Base-by-base conservation (phyloP, 2,888 invertebrate species). In the Theretra japonica region DNA sequence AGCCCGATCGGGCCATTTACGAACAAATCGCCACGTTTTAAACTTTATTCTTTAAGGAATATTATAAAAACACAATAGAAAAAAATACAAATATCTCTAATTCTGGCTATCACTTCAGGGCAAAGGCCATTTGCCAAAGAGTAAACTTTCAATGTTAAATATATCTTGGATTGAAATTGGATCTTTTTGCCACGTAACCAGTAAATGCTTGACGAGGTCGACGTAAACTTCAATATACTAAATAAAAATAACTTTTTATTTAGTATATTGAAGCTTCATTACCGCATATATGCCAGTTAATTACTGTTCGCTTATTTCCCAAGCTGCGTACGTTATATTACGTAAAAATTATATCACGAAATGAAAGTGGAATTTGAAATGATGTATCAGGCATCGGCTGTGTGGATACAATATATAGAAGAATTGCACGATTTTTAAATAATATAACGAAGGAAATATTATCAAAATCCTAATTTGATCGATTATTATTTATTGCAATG, bases 341-440 rank as follows among this genome's bases (percentile, higher is more conserved):
- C 70, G 59, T 73, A 73, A 74, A 73, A 73, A 75, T 74, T 76
- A 76, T 75, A 73, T 72, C 69, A 75, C 68, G 58, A 73, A 73
- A 73, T 68, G 70, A 73, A 76, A 73, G 72, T 72, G 23, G 65
- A 69, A 56, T 68, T 72, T 56, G 57, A 48, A 59, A 58, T 70
- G 60, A 69, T 57, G 53, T 69, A 69, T 70, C 53, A 58, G 41
- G 41, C 41, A 41, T 68, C 53, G 21, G 2, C 17, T 48, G 30
- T 60, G n/a, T 60, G 8, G 8, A 25, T 23, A 17, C 15, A n/a
- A n/a, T n/a, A 11, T 48, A 11, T 48, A 53, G 62, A 7, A 7
- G 21, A 62, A 4, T 41, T 1, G 41, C 48, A 17, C 23, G n/a
- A n/a, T 60, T 25, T n/a, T 23, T 58, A 23, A 58, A 28, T 58